Percentiles rank a stretch among this genome's conserved stretches.
phyloP scores from a whole-genome alignment of 2,797 vertebrate genomes.

The Chrosomus eos region DNA sequence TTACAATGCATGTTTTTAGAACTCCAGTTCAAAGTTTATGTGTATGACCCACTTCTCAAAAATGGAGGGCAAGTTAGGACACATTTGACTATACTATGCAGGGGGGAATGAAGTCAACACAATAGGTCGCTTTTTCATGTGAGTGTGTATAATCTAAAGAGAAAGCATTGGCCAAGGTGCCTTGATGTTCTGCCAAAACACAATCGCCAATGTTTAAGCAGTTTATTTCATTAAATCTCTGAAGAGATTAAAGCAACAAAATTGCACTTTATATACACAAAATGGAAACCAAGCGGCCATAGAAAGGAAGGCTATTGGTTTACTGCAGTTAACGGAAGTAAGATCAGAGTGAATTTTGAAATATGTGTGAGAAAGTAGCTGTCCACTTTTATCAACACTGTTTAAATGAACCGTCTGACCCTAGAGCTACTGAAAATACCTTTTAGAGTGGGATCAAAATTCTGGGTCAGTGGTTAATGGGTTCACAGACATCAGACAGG shows the following conservation, averaged over 20 bases:
- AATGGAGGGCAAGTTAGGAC: constrained; percentile 46
- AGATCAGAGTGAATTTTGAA: background rate
- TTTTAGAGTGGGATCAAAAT: constrained; percentile 22
- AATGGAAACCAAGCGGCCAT: background rate
- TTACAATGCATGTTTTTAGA: constrained; percentile 11
- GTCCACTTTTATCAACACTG: constrained; percentile 9
- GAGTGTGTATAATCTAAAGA: constrained; percentile 6
- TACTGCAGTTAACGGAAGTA: background rate
- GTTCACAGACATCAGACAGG: constrained; percentile 19
- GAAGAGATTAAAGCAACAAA: constrained; percentile 14
- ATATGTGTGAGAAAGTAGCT: constrained; percentile 17
- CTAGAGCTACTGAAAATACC: constrained; percentile 27
- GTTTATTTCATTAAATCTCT: constrained; percentile 14
- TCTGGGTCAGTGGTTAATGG: constrained; percentile 42
- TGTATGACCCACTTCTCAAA: constrained; percentile 31
- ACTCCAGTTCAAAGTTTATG: constrained; percentile 9
- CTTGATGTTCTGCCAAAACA: background rate
- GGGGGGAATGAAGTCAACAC: constrained; percentile 11
- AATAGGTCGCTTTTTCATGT: constrained; percentile 16
- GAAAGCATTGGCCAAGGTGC: background rate
- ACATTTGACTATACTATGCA: constrained; percentile 18
- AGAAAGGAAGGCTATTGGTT: background rate
- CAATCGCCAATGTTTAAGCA: constrained; percentile 6
- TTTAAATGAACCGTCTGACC: constrained; percentile 14
- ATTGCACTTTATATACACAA: background rate